A percentile compares a stretch with the other conserved stretches of the same genome.
phyloP scores from a whole-genome alignment of 1,140 invertebrate species.

The Portunus trituberculatus region DNA sequence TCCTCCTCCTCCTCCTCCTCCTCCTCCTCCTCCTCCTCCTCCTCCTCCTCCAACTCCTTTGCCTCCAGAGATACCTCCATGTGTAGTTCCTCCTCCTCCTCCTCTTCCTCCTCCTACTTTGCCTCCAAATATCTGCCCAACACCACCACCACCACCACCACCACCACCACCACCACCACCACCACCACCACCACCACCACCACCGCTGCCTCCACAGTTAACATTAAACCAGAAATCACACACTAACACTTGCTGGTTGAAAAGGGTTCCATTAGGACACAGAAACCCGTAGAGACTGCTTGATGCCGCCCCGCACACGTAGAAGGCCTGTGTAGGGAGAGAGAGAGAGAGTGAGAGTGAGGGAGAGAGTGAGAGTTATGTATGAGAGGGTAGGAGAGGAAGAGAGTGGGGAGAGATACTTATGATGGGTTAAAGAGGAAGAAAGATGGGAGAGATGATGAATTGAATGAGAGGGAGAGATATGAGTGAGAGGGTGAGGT shows the following conservation, averaged over 20 bases:
- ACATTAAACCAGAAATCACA: constrained; percentile 41
- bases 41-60: background rate
- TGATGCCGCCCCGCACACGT: background rate
- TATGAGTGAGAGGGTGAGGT: background rate
- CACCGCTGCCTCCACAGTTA: background rate
- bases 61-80: background rate
- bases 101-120: too few relatives aligned
- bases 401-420: background rate
- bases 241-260: background rate
- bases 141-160: too few relatives aligned
- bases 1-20: too few relatives aligned
- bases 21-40: too few relatives aligned
- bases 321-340: background rate
- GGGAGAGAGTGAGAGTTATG: background rate
- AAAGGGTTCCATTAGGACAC: constrained; percentile 54
- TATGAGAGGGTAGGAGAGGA: background rate
- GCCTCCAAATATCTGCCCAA: too few relatives aligned
- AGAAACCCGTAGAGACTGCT: background rate
- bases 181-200: too few relatives aligned
- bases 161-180: too few relatives aligned
- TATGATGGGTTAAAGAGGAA: background rate
- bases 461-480: background rate
- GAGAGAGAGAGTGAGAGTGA: background rate
- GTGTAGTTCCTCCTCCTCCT: too few relatives aligned
- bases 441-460: background rate